These are phyloP conservation scores for Nymphalis c-album DNA, from an alignment of 2,888 invertebrate species.

Conservation along the genomic window DNA sequence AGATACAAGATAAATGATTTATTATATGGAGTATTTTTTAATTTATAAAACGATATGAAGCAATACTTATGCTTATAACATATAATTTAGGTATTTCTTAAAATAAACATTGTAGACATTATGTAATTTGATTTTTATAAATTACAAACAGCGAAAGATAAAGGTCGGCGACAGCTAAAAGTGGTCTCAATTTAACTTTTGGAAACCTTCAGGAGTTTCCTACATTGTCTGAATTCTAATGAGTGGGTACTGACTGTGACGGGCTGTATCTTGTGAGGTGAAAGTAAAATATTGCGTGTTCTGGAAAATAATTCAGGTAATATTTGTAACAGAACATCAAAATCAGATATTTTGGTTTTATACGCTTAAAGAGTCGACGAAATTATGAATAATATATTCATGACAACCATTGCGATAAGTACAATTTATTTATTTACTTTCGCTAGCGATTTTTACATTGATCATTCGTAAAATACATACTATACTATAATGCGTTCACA, in stretches of 20 bases:
- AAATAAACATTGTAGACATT: not conserved
- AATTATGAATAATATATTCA: not conserved
- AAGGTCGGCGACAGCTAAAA: slow-evolving; percentile 9
- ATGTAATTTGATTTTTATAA: slow-evolving; percentile 1
- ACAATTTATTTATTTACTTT: too few relatives aligned
- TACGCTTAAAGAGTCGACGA: not conserved
- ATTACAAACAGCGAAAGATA: slow-evolving; percentile 7
- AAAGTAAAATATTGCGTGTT: not conserved
- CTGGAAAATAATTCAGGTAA: not conserved
- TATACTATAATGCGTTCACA: too few relatives aligned
- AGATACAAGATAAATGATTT: too few relatives aligned
- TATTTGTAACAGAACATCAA: not conserved
- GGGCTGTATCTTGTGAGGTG: not conserved
- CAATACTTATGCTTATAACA: too few relatives aligned
- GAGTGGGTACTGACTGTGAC: not conserved
- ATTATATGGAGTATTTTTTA: too few relatives aligned
- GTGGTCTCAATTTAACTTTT: slow-evolving; percentile 16
- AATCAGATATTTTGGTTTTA: not conserved
- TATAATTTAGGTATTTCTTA: not conserved
- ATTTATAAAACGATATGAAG: too few relatives aligned
- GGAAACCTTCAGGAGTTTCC: slow-evolving; percentile 2
- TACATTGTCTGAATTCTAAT: slow-evolving; percentile 14
- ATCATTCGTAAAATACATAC: too few relatives aligned
- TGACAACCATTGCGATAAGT: too few relatives aligned
- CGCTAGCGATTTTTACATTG: too few relatives aligned